Evolutionary conservation across 2,797 vertebrate genomes (phyloP).

Genomic region (Melanotaenia boesemani): DNA sequence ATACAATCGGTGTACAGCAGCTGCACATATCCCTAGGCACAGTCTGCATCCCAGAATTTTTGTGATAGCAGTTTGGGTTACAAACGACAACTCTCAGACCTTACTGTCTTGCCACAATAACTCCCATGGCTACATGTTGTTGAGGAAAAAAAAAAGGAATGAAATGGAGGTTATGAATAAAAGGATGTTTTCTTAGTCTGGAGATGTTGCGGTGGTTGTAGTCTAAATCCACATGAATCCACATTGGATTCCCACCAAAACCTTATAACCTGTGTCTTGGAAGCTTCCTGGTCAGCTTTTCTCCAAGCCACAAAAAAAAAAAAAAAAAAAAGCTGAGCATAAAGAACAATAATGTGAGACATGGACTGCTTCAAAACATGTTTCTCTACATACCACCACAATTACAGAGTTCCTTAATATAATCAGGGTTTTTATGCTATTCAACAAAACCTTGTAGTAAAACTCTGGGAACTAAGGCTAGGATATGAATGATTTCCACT

Average conservation of each 20-base stretch:
- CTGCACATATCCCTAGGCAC: not conserved
- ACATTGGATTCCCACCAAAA: conserved; percentile 55
- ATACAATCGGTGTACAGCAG: conserved; percentile 1
- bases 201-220: conserved; percentile 42
- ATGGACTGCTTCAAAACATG: conserved; percentile 11
- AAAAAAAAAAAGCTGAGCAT: conserved; percentile 26
- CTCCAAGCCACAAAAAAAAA: conserved; percentile 24
- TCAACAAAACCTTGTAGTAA: conserved; percentile 15
- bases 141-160: conserved; percentile 14
- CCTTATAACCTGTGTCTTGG: conserved; percentile 49
- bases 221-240: conserved; percentile 54
- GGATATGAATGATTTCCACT: conserved; percentile 25
- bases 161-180: conserved; percentile 44
- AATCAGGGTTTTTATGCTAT: conserved; percentile 1
- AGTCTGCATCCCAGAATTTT: not conserved
- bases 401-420: not conserved
- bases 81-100: conserved; percentile 20
- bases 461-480: conserved; percentile 20
- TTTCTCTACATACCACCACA: conserved; percentile 1
- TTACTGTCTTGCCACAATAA: conserved; percentile 5
- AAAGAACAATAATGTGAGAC: conserved; percentile 28
- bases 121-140: conserved; percentile 7
- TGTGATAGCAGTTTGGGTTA: conserved; percentile 10
- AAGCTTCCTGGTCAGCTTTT: conserved; percentile 41
- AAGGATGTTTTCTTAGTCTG: conserved; percentile 62